These are phyloP conservation scores for Hermaeophaga mercurialis DNA, from an alignment of 2,888 invertebrate species.

Conservation along the genomic window DNA sequence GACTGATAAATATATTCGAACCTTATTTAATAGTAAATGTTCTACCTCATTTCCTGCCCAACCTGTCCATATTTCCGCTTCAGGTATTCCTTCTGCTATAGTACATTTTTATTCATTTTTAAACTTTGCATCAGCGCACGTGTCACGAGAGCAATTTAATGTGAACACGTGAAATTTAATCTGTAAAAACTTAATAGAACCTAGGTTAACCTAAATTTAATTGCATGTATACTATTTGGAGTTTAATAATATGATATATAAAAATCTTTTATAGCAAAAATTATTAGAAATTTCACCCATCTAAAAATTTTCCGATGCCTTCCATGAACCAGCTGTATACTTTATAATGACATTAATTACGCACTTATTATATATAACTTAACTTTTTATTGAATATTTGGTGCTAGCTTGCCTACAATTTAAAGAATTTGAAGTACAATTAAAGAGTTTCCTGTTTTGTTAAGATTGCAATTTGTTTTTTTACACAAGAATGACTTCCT, in stretches of 20 bases:
- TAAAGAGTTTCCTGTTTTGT: conserved; percentile 19
- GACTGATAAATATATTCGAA: conserved; percentile 1
- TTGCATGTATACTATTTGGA: too few relatives aligned
- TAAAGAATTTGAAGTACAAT: conserved; percentile 6
- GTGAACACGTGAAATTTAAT: too few relatives aligned
- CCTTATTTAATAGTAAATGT: conserved; percentile 27
- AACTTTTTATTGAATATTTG: too few relatives aligned
- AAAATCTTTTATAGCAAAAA: too few relatives aligned
- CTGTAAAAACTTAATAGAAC: too few relatives aligned
- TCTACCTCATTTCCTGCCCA: conserved; percentile 30
- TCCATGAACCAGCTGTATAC: neutral
- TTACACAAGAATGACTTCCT: conserved; percentile 7
- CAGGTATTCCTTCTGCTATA: neutral
- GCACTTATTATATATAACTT: too few relatives aligned
- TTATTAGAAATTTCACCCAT: too few relatives aligned
- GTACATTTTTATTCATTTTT: neutral
- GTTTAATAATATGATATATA: too few relatives aligned
- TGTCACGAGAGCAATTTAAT: too few relatives aligned
- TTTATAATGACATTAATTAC: neutral
- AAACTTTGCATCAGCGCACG: neutral
- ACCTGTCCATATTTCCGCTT: conserved; percentile 31
- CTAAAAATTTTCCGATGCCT: neutral
- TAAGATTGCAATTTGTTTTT: conserved; percentile 14
- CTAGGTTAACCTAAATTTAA: too few relatives aligned
- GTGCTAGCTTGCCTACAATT: neutral